A percentile compares a stretch with the other conserved stretches of the same genome.
Evolutionary conservation across 2,113 vertebrate genomes (phyloP).

Genomic region (Anarrhichthys ocellatus): DNA sequence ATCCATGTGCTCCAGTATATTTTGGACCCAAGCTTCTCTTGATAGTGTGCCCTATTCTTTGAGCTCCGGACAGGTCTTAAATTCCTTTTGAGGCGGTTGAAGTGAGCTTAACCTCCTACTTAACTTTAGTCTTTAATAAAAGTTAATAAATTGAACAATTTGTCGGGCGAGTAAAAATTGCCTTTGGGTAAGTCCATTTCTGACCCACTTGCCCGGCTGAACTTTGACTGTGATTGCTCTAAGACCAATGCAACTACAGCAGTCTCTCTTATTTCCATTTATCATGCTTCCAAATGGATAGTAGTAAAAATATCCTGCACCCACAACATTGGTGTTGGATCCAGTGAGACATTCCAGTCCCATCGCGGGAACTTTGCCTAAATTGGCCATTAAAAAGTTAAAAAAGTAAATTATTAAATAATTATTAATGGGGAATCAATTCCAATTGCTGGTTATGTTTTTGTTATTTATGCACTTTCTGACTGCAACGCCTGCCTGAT

Average conservation of each 20-base stretch:
- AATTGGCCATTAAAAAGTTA: constrained; percentile 1
- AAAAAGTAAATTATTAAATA: neutral
- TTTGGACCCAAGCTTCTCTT: too few species aligned
- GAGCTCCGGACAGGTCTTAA: too few species aligned
- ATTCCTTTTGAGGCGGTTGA: too few species aligned
- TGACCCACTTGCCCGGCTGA: neutral
- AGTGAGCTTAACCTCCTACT: too few species aligned
- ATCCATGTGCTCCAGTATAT: too few species aligned
- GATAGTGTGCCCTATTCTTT: too few species aligned
- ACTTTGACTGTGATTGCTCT: neutral
- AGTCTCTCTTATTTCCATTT: neutral
- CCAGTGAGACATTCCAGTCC: neutral
- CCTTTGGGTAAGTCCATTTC: neutral
- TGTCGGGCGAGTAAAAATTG: neutral
- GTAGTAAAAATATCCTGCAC: neutral
- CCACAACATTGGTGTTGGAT: neutral
- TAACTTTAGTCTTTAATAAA: neutral
- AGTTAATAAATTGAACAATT: neutral
- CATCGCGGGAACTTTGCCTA: neutral
- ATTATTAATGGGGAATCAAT: neutral
- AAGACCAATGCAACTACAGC: neutral
- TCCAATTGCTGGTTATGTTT: neutral
- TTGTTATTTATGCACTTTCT: constrained; percentile 2
- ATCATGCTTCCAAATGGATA: neutral
- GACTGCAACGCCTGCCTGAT: neutral